Percentiles rank a stretch among this genome's conserved stretches.
Evolutionary conservation across 2,888 invertebrate species (phyloP).

Genomic region (Corbicula japonica): DNA sequence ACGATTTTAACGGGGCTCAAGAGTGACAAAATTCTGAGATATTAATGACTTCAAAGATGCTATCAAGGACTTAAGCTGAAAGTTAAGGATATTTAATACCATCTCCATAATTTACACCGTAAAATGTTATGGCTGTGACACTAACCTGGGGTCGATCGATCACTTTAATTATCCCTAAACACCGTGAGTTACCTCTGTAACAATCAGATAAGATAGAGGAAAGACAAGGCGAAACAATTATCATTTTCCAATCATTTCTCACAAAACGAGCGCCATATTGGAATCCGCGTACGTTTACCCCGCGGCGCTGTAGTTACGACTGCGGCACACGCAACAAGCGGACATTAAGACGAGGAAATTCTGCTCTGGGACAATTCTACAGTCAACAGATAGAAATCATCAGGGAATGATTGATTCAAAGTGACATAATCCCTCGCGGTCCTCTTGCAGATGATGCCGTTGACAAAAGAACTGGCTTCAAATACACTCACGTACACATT

Average conservation of each 20-base stretch:
- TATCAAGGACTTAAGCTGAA: constrained; percentile 41
- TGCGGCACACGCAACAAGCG: constrained; percentile 45
- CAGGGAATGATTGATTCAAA: constrained; percentile 42
- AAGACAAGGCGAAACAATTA: constrained; percentile 49
- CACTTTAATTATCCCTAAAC: constrained; percentile 54
- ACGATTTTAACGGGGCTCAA: constrained; percentile 20
- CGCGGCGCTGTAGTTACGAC: constrained; percentile 38
- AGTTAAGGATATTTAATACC: constrained; percentile 48
- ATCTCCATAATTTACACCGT: constrained; percentile 37
- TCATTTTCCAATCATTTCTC: constrained; percentile 52
- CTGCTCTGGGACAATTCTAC: constrained; percentile 40
- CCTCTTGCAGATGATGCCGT: constrained; percentile 35
- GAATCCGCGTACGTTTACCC: constrained; percentile 38
- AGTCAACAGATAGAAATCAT: constrained; percentile 38
- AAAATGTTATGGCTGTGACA: constrained; percentile 40
- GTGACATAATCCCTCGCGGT: constrained; percentile 47
- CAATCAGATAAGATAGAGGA: constrained; percentile 47
- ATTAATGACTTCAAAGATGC: constrained; percentile 39
- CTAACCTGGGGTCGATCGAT: constrained; percentile 42
- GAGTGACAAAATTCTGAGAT: constrained; percentile 33
- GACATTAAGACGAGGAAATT: constrained; percentile 37
- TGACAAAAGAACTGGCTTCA: constrained; percentile 48
- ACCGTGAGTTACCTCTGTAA: constrained; percentile 49
- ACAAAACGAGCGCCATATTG: constrained; percentile 52
- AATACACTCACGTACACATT: constrained; percentile 27